Evolutionary conservation across 2,113 vertebrate genomes (phyloP).

Genomic region (Steatornis caripensis): DNA sequence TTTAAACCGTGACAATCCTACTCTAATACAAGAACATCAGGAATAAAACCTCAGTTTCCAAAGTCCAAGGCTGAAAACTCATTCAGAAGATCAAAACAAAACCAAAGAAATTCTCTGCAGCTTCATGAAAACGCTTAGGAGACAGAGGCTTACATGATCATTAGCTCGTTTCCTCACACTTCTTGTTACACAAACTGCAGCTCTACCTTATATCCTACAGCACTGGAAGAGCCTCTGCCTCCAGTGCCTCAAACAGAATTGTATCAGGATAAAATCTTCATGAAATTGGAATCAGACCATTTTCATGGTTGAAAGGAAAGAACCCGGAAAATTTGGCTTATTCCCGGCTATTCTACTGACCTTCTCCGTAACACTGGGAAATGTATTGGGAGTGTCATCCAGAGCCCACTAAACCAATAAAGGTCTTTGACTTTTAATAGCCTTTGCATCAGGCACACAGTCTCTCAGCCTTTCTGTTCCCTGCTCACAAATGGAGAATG

Average conservation of each 20-base stretch:
- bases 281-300: not conserved
- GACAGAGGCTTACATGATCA: not conserved
- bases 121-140: not conserved
- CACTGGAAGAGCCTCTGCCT: not conserved
- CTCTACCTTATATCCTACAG: not conserved
- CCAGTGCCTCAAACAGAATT: not conserved
- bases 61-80: not conserved
- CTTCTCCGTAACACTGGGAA: not conserved
- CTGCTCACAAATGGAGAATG: not conserved
- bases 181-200: not conserved
- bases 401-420: not conserved
- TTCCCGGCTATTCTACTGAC: not conserved
- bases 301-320: not conserved
- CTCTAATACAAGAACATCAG: not conserved
- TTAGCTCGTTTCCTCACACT: not conserved
- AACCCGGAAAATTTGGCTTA: not conserved
- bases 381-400: not conserved
- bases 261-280: not conserved
- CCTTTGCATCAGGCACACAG: not conserved
- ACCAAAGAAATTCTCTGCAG: not conserved
- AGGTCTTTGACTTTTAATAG: not conserved
- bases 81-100: not conserved
- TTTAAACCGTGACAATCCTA: no score
- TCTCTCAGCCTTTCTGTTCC: not conserved
- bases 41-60: not conserved